phyloP scores from a whole-genome alignment of 2,888 invertebrate genomes.

The Drosophila paranaensis region DNA sequence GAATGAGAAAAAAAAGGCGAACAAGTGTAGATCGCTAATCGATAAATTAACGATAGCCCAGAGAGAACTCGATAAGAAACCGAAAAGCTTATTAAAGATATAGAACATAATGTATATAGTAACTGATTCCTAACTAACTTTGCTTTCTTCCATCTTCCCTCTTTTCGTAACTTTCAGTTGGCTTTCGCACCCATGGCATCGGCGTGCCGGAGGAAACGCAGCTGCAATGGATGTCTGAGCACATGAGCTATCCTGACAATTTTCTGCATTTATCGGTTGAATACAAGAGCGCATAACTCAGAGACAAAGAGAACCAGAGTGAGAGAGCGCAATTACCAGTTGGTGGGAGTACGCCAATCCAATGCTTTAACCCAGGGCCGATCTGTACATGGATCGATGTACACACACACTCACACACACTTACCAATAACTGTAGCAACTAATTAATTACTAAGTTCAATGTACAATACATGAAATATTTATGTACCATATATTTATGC shows the following conservation, averaged over 20 bases:
- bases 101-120: neutral
- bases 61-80: neutral
- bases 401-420: conserved; percentile 16
- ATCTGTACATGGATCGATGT: conserved; percentile 41
- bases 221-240: conserved; percentile 98
- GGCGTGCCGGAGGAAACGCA: conserved; percentile 94
- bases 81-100: neutral
- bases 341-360: conserved; percentile 14
- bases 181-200: conserved; percentile 95
- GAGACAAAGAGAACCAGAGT: neutral
- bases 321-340: neutral
- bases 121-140: neutral
- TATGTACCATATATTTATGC: conserved; percentile 51
- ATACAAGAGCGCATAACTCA: conserved; percentile 72
- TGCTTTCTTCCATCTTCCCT: neutral
- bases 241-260: conserved; percentile 99
- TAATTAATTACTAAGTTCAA: conserved; percentile 46
- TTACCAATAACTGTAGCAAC: conserved; percentile 21
- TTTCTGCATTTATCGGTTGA: conserved; percentile 94
- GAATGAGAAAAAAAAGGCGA: neutral
- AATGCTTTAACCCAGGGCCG: conserved; percentile 38
- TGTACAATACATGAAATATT: conserved; percentile 37
- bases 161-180: conserved; percentile 86
- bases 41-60: conserved; percentile 16
- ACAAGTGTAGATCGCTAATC: conserved; percentile 21